Conservation (phyloP, 2,113 vertebrate genomes). For the Erinaceus europaeus region DNA sequence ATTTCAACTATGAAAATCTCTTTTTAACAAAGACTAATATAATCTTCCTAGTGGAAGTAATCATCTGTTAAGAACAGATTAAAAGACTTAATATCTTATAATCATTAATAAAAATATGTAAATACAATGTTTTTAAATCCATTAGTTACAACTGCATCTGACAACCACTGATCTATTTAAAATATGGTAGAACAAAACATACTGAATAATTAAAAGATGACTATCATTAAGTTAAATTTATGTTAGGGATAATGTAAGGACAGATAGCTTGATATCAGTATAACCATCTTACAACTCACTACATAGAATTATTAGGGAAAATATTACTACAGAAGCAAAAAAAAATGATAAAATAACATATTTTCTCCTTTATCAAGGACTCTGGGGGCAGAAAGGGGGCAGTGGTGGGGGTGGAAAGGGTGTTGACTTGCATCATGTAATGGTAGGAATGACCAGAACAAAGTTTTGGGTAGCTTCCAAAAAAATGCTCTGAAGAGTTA, state of each 20-base stretch:
- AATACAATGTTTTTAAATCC: not conserved
- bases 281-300: not conserved
- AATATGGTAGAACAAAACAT: not conserved
- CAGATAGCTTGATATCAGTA: not conserved
- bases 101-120: not conserved
- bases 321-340: not conserved
- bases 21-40: not conserved
- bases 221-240: not conserved
- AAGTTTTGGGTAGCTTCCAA: too few relatives aligned
- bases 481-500: too few relatives aligned
- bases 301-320: not conserved
- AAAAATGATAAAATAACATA: not conserved
- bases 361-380: too few relatives aligned
- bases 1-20: not conserved
- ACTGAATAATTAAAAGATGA: not conserved
- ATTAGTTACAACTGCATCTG: not conserved
- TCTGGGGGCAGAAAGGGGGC: too few relatives aligned
- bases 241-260: constrained; percentile 3
- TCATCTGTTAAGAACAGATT: not conserved
- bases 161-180: not conserved
- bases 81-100: not conserved
- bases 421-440: too few relatives aligned
- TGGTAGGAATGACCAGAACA: too few relatives aligned
- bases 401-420: too few relatives aligned
- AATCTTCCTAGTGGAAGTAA: not conserved